Conservation (phyloP, 2,113 vertebrate genomes). For the Hydrolagus affinis region DNA sequence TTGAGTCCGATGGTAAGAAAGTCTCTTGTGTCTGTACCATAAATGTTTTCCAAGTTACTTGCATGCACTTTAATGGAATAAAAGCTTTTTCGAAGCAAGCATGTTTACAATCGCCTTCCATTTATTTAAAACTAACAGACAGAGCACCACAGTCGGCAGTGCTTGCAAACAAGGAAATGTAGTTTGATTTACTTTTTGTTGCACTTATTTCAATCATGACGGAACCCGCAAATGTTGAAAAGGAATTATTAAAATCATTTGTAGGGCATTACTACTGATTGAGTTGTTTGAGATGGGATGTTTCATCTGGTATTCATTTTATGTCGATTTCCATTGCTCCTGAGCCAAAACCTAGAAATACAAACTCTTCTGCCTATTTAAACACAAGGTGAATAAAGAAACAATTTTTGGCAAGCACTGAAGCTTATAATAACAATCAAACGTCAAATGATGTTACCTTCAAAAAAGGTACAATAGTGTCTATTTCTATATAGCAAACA, state of each 20-base stretch:
- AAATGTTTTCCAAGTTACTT: constrained; percentile 34
- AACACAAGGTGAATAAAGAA: background rate
- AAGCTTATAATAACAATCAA: background rate
- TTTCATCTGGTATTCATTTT: constrained; percentile 34
- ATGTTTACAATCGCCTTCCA: background rate
- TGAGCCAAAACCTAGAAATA: background rate
- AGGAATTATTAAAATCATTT: constrained; percentile 42
- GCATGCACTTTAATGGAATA: constrained; percentile 27
- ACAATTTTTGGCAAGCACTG: background rate
- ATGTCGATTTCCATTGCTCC: background rate
- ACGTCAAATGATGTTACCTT: background rate
- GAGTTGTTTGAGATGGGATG: constrained; percentile 36
- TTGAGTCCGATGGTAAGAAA: constrained; percentile 42
- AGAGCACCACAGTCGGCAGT: background rate
- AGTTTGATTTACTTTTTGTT: background rate
- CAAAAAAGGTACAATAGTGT: too few relatives aligned
- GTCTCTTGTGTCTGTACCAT: constrained; percentile 33
- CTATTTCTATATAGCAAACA: background rate
- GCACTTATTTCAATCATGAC: constrained; percentile 39
- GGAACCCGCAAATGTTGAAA: constrained; percentile 49
- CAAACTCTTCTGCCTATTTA: background rate
- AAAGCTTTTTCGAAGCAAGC: background rate
- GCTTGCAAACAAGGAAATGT: background rate
- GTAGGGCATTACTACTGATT: constrained; percentile 42
- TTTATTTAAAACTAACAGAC: constrained; percentile 12